Conservation (phyloP, 1,140 invertebrate genomes). For the Mactra quadrangularis region DNA sequence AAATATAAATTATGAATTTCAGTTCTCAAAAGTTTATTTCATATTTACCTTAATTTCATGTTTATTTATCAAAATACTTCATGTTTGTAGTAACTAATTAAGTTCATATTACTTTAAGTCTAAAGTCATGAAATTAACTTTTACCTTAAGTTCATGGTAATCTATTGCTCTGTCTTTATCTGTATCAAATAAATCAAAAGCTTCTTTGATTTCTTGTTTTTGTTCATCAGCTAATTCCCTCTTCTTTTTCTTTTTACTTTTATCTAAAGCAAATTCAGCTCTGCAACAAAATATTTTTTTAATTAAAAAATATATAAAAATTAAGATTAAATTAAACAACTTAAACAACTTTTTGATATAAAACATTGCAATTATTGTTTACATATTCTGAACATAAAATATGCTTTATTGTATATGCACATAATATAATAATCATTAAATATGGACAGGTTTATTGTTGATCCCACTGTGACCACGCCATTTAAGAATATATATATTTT, state of each 20-base stretch:
- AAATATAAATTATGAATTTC: too few relatives aligned
- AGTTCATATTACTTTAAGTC: too few relatives aligned
- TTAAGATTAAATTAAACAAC: too few relatives aligned
- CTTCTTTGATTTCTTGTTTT: conserved; percentile 83
- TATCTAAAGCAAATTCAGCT: conserved; percentile 80
- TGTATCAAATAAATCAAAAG: conserved; percentile 84
- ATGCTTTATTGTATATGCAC: background rate
- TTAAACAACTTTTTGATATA: too few relatives aligned
- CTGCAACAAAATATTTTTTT: conserved; percentile 62
- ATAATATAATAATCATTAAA: background rate
- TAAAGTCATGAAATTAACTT: too few relatives aligned
- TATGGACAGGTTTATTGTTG: background rate
- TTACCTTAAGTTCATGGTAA: conserved; percentile 84
- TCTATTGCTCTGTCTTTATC: conserved; percentile 84
- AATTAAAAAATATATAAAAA: background rate
- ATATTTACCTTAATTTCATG: too few relatives aligned
- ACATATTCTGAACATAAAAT: background rate
- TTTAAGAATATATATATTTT: background rate
- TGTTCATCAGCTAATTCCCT: conserved; percentile 83
- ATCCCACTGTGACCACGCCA: background rate
- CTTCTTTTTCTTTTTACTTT: conserved; percentile 80
- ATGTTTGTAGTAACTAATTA: too few relatives aligned
- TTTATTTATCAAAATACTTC: too few relatives aligned
- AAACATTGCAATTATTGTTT: background rate
- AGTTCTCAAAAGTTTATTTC: too few relatives aligned